These are phyloP conservation scores for Leucopternis melanops DNA, from an alignment of 2,113 vertebrate species.

Conservation along the genomic window DNA sequence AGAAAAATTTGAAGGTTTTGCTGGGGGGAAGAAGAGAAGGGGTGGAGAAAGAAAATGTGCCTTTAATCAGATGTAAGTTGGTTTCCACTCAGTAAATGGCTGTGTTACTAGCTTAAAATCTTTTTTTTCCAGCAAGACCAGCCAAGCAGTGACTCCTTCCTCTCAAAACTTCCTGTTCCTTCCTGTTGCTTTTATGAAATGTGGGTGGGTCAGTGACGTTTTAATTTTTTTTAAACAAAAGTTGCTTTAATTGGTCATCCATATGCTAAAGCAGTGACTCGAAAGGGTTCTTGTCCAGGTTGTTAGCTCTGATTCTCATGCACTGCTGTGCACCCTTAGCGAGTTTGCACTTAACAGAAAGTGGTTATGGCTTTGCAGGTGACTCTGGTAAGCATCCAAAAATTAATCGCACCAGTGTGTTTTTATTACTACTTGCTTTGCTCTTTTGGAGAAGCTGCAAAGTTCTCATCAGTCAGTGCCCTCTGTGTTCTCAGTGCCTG, in stretches of 20 bases:
- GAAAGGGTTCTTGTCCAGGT: background rate
- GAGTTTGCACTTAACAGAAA: background rate
- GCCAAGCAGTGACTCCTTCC: background rate
- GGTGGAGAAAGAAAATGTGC: background rate
- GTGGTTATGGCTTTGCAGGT: background rate
- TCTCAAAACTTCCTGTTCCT: background rate
- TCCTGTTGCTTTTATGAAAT: background rate
- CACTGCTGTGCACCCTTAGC: background rate
- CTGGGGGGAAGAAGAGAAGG: no score
- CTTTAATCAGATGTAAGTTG: background rate
- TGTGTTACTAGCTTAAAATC: background rate
- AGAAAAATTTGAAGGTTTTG: no score
- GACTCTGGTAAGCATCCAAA: background rate
- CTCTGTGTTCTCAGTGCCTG: background rate
- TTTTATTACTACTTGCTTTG: background rate
- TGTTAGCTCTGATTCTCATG: background rate
- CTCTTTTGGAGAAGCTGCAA: background rate
- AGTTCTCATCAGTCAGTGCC: background rate
- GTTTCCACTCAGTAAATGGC: background rate
- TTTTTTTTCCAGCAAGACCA: background rate
- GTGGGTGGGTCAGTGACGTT: background rate
- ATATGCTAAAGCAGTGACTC: background rate
- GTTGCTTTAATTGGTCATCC: background rate
- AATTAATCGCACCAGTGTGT: fast-evolving
- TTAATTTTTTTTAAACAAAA: background rate